Base-by-base conservation (phyloP, 2,888 invertebrate genomes). In the Stratiomys singularior region DNA sequence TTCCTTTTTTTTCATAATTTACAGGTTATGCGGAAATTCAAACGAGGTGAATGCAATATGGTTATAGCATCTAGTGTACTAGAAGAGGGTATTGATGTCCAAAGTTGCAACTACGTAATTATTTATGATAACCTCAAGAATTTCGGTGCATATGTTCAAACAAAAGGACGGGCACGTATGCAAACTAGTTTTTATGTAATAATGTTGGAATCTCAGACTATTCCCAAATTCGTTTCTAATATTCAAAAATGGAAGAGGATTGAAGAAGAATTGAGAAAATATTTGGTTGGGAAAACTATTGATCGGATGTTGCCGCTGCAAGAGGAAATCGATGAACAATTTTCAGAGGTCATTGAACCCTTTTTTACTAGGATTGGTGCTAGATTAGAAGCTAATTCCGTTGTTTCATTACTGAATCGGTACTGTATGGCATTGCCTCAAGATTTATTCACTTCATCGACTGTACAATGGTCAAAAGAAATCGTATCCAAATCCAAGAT, bases 81-180 rank as follows among this genome's bases (percentile, higher is more conserved):
- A 30, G 97, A 97, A 85, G 97, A 97, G 87, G 97, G 97, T 0
- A 90, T 97, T 9, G 96, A 97, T 86, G 90, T 97, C 30, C 93
- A 93, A 1, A 90, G 91, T 30, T 98, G 98, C 84, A 92, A 93
- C 80, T 86, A 95, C 56, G 93, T 97, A 0, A 83, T 97, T 21
- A 90, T 93, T 71, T 94, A 92, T 84, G 95, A 96, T 84, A 84
- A 87, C 0, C 90, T 94, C 0, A 84, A 88, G 72, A 92, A 94
- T 82, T 94, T 94, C 82, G 89, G 95, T 69, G 93, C 94, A 0
- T 98, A 97, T 83, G 91, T 97, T 52, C 96, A 97, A 86, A 94
- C 96, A 79, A 96, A 96, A 90, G 96, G 91, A 1, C 90, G 98
- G 77, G 97, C 97, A 0, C 89, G 94, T n/a, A 89, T 89, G 81